Percentiles rank a stretch among this genome's conserved stretches.
These are phyloP conservation scores for Peromyscus aztecus DNA, from an alignment of 2,797 vertebrate species.

Conservation along the genomic window DNA sequence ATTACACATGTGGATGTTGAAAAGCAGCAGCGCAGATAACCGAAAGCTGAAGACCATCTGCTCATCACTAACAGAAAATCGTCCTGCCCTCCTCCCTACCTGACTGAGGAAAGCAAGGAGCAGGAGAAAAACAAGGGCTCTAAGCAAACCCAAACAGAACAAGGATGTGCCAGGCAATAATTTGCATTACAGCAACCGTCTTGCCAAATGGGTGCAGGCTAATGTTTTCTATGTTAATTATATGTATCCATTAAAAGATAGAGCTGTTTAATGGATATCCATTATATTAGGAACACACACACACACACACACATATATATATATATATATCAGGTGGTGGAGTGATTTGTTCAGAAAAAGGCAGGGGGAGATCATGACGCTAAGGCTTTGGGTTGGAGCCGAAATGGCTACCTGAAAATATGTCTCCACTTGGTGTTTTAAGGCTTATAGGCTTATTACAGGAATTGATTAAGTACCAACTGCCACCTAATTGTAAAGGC, in stretches of 20 bases:
- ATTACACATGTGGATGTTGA: background rate
- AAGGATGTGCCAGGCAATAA: background rate
- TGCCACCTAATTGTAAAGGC: background rate
- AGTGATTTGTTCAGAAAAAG: slow-evolving; percentile 49
- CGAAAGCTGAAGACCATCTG: background rate
- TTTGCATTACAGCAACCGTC: background rate
- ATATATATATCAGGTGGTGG: slow-evolving; percentile 50
- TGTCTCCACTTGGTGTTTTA: background rate
- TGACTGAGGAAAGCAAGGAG: background rate
- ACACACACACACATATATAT: too few relatives aligned
- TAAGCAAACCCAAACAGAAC: background rate
- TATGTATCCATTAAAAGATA: slow-evolving; percentile 53
- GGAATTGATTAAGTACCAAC: slow-evolving; percentile 50
- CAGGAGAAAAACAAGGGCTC: background rate
- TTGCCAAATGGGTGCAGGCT: background rate
- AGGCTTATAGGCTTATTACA: slow-evolving; percentile 28
- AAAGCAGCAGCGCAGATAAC: slow-evolving; percentile 3
- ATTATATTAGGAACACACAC: background rate
- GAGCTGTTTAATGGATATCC: slow-evolving; percentile 38
- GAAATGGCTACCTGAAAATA: background rate
- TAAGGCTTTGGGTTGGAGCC: background rate
- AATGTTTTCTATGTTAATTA: slow-evolving; percentile 52
- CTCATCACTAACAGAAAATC: background rate
- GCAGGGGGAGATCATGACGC: background rate
- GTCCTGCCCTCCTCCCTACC: background rate